Base-by-base conservation (phyloP, 2,888 invertebrate genomes). In the Seira sanloemensis region DNA sequence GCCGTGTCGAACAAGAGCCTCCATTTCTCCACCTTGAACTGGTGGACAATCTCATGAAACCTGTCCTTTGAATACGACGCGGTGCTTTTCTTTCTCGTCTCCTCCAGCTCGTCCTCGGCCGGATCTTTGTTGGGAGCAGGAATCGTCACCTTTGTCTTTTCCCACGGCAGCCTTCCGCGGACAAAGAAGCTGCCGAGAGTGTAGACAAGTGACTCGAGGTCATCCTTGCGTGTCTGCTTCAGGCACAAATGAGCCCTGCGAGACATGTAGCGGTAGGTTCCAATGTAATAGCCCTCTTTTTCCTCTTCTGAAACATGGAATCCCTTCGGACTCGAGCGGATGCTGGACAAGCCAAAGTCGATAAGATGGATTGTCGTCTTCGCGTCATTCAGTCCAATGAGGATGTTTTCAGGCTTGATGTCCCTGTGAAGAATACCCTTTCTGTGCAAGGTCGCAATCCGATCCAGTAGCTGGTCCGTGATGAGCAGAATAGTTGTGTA, bases 201-300 rank as follows among this genome's bases (percentile, higher is more conserved):
- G n/a, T n/a, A n/a, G n/a, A n/a, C n/a, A n/a, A n/a, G n/a, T n/a
- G n/a, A n/a, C n/a, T n/a, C n/a, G n/a, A n/a, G n/a, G n/a, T n/a
- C n/a, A n/a, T n/a, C n/a, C n/a, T n/a, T n/a, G n/a, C n/a, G n/a
- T 46, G 12, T 12, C 12, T 46, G 12, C 16, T 9, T 21, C 1
- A 5, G 54, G 7, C 21, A 9, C 9, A 2, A 2, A 1, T 23
- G 24, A 0, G 23, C 12, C 25, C 37, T 37, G 4, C 1, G 1
- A n/a, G 72, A 72, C 72, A 54, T 72, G 54, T 54, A 72, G 1
- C 50, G 54, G 18, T n/a, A 1, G n/a, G 72, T 72, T 0, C 72
- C 72, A 71, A 71, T 62, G 5, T 5, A 12, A 16, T 62, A 18
- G n/a, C 19, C 62, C 7, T 7, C 19, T n/a, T 5, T 16, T 16